Percentiles rank a stretch among this genome's conserved stretches.
phyloP scores from a whole-genome alignment of 1,140 invertebrate genomes.

The Notospermus geniculatus region DNA sequence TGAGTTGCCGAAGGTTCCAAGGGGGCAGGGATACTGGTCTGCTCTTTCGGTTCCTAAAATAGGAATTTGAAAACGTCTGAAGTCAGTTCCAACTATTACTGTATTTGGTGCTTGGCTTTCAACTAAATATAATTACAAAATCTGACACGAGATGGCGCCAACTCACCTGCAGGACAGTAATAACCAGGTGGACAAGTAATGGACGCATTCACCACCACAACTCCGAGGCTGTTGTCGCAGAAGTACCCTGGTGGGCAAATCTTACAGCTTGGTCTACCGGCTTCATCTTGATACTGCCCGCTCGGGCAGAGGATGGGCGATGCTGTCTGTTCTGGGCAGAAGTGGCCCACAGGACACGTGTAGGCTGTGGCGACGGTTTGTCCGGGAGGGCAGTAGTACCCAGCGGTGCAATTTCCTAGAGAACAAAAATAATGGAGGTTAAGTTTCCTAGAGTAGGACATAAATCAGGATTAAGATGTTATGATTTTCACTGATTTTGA shows the following conservation, averaged over 20 bases:
- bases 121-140: too few species aligned
- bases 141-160: background rate
- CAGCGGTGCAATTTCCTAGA: slow-evolving; percentile 45
- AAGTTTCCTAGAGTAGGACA: too few species aligned
- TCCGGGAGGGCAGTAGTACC: slow-evolving; percentile 46
- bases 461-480: too few species aligned
- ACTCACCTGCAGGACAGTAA: slow-evolving; percentile 46
- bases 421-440: too few species aligned
- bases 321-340: slow-evolving; percentile 36
- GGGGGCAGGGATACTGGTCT: slow-evolving; percentile 36
- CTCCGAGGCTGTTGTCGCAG: slow-evolving; percentile 47
- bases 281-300: slow-evolving; percentile 41
- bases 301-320: slow-evolving; percentile 45
- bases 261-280: slow-evolving; percentile 38
- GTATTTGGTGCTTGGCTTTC: too few species aligned
- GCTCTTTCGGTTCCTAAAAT: slow-evolving; percentile 32
- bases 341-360: slow-evolving; percentile 41
- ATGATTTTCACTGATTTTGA: too few species aligned
- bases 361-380: slow-evolving; percentile 30
- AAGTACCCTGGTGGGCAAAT: slow-evolving; percentile 46
- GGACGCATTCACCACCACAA: slow-evolving; percentile 43
- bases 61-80: too few species aligned
- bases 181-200: slow-evolving; percentile 46
- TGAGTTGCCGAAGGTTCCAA: slow-evolving; percentile 44
- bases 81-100: too few species aligned